Conservation (phyloP, 92 coral and sea anemone genomes). For the Parazoanthus darwini region DNA sequence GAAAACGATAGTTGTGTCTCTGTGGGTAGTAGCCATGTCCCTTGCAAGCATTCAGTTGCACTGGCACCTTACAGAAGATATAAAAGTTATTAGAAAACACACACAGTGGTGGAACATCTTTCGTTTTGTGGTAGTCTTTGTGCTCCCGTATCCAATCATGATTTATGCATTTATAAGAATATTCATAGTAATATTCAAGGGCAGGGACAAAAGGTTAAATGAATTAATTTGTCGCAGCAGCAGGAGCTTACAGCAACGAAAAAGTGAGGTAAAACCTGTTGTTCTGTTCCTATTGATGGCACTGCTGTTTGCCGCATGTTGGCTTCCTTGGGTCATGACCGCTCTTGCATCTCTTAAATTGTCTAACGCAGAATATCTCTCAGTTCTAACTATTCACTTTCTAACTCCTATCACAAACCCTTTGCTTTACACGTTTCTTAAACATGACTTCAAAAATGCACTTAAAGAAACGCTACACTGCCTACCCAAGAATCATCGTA, state of each 20-base stretch:
- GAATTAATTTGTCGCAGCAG: not conserved
- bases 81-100: not conserved
- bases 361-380: not conserved
- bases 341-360: not conserved
- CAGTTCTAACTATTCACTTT: conserved; percentile 33
- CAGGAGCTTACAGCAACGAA: not conserved
- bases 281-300: conserved; percentile 53
- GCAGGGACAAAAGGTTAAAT: not conserved
- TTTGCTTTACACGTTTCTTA: conserved; percentile 57
- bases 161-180: conserved; percentile 59
- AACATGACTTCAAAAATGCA: conserved; percentile 56
- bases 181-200: conserved; percentile 28
- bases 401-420: conserved; percentile 54
- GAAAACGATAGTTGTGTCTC: conserved; percentile 34
- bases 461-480: not conserved
- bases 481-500: not conserved
- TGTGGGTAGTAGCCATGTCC: conserved; percentile 56
- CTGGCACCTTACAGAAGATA: conserved; percentile 29
- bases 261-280: not conserved
- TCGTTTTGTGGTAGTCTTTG: conserved; percentile 63
- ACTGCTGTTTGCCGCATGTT: conserved; percentile 49
- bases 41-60: conserved; percentile 53
- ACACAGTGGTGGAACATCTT: conserved; percentile 43
- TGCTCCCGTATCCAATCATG: conserved; percentile 63
- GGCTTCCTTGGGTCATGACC: conserved; percentile 54